Percentiles rank a stretch among this genome's conserved stretches.
phyloP scores from a whole-genome alignment of 2,888 invertebrate genomes.

The Lochmaea capreae region DNA sequence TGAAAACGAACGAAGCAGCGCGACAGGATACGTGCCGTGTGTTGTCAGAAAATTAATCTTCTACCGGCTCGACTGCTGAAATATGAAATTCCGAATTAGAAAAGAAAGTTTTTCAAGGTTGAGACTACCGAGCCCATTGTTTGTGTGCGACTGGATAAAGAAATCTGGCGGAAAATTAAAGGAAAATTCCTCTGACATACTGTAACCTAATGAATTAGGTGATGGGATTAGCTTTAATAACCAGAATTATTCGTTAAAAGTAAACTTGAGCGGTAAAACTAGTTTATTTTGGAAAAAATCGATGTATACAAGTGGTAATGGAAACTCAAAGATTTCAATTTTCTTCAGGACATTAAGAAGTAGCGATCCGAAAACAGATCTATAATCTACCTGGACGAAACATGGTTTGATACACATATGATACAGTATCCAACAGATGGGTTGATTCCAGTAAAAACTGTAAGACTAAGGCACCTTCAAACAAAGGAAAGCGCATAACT shows the following conservation, averaged over 20 bases:
- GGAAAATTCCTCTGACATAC: conserved; percentile 4
- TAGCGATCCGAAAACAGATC: too few species aligned
- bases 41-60: conserved; percentile 49
- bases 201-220: conserved; percentile 7
- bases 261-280: too few species aligned
- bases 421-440: too few species aligned
- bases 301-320: too few species aligned
- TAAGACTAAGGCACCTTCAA: too few species aligned
- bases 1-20: conserved; percentile 1
- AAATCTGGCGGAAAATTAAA: conserved; percentile 21
- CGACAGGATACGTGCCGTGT: conserved; percentile 39
- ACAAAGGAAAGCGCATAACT: too few species aligned
- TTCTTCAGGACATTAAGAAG: too few species aligned
- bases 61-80: conserved; percentile 40
- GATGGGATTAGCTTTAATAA: conserved; percentile 1
- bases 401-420: too few species aligned
- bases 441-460: too few species aligned
- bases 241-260: background rate
- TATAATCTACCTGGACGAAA: too few species aligned
- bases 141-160: conserved; percentile 1
- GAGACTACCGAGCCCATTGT: conserved; percentile 12
- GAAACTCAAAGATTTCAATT: too few species aligned
- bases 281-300: background rate
- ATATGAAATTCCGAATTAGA: conserved; percentile 40
- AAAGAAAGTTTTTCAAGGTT: conserved; percentile 28